Conservation (phyloP, 2,113 vertebrate genomes). For the Chamaetylas fuelleborni region DNA sequence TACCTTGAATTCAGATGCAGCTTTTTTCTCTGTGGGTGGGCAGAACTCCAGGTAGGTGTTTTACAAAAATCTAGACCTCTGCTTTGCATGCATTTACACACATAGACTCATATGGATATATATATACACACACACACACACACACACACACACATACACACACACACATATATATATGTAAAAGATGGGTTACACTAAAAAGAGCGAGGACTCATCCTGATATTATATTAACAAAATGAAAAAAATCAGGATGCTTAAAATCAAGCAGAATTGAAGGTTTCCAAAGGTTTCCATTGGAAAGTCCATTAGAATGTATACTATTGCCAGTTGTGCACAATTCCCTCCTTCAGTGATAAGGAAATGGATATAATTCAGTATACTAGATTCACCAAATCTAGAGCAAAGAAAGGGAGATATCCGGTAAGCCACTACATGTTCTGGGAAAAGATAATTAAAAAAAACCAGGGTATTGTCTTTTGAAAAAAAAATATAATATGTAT, state of each 20-base stretch:
- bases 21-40: neutral
- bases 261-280: neutral
- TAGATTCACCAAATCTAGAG: neutral
- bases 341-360: neutral
- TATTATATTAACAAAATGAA: neutral
- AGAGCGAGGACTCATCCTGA: neutral
- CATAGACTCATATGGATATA: neutral
- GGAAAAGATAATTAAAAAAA: neutral
- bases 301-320: neutral
- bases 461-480: neutral
- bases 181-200: neutral
- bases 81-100: neutral
- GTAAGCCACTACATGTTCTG: neutral
- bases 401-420: neutral
- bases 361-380: neutral
- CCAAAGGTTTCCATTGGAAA: neutral
- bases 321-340: neutral
- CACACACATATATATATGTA: neutral
- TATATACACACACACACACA: neutral
- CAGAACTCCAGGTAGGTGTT: neutral
- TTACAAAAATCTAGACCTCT: neutral
- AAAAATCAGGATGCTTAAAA: neutral
- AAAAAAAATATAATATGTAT: neutral
- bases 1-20: neutral
- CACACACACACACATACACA: accelerated